Percentiles rank a stretch among this genome's conserved stretches.
These are phyloP conservation scores for Globia sparganii DNA, from an alignment of 2,888 invertebrate genomes.

Conservation along the genomic window DNA sequence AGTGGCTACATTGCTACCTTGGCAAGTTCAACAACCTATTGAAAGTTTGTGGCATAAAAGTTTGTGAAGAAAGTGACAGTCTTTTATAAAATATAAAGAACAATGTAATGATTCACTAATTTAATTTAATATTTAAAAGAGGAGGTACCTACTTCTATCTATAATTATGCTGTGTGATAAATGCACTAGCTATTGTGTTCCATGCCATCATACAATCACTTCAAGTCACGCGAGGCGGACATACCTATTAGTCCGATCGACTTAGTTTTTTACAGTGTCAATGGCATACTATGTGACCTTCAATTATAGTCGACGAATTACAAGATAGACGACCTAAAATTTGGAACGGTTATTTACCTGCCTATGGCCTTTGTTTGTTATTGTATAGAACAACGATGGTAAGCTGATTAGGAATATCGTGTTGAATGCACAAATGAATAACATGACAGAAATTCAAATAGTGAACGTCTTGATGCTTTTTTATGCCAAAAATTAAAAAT, in stretches of 20 bases:
- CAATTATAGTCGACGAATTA: slow-evolving; percentile 6
- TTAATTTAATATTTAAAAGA: slow-evolving; percentile 6
- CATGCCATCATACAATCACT: slow-evolving; percentile 42
- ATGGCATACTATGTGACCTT: slow-evolving; percentile 45
- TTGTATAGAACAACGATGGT: neutral
- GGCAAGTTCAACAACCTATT: slow-evolving; percentile 2
- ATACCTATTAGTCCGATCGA: slow-evolving; percentile 42
- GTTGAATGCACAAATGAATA: too few relatives aligned
- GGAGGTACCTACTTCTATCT: slow-evolving; percentile 13
- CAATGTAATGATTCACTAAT: slow-evolving; percentile 29
- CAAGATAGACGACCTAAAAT: slow-evolving; percentile 8
- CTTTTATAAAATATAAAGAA: slow-evolving; percentile 19
- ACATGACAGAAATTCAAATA: neutral
- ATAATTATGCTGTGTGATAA: slow-evolving; percentile 40
- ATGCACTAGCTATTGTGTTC: slow-evolving; percentile 50
- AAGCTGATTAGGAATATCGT: neutral
- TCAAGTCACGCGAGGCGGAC: slow-evolving; percentile 46
- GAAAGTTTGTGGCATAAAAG: slow-evolving; percentile 1
- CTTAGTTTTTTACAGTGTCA: slow-evolving; percentile 51
- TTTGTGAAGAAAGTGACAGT: slow-evolving; percentile 16
- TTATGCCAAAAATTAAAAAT: neutral
- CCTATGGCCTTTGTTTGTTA: too few relatives aligned
- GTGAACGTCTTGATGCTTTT: neutral
- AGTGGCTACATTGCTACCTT: neutral
- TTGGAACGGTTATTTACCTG: too few relatives aligned